Conservation (phyloP, 2,888 invertebrate genomes). For the Watsonalla binaria region DNA sequence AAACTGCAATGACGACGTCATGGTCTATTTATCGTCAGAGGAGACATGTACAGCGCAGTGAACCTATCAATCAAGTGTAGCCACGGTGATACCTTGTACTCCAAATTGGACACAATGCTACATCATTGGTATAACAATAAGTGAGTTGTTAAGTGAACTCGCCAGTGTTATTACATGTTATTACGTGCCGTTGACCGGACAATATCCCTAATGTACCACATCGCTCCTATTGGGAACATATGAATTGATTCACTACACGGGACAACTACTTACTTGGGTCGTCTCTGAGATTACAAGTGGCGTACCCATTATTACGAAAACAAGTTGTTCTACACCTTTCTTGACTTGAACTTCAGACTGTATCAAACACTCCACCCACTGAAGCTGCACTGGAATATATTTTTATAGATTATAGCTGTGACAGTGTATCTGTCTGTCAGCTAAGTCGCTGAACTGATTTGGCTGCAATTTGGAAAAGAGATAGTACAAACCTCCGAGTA, state of each 20-base stretch:
- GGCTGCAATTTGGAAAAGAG: no score
- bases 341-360: no score
- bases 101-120: not conserved
- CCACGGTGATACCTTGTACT: not conserved
- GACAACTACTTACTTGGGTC: not conserved
- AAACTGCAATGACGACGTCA: not conserved
- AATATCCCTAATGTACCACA: slow-evolving; percentile 26
- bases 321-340: no score
- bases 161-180: slow-evolving; percentile 36
- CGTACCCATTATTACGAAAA: no score
- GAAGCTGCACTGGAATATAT: no score
- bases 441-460: no score
- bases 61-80: not conserved
- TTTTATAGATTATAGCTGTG: no score
- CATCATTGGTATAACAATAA: slow-evolving; percentile 14
- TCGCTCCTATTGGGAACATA: slow-evolving; percentile 32
- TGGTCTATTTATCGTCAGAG: not conserved
- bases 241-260: slow-evolving; percentile 25
- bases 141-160: slow-evolving; percentile 31
- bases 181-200: slow-evolving; percentile 46
- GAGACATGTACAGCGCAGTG: not conserved
- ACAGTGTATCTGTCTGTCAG: no score
- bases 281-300: no score
- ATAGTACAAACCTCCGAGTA: no score
- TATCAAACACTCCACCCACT: no score